Evolutionary conservation across 2,113 vertebrate genomes (phyloP).

Genomic region (Scomber scombrus): DNA sequence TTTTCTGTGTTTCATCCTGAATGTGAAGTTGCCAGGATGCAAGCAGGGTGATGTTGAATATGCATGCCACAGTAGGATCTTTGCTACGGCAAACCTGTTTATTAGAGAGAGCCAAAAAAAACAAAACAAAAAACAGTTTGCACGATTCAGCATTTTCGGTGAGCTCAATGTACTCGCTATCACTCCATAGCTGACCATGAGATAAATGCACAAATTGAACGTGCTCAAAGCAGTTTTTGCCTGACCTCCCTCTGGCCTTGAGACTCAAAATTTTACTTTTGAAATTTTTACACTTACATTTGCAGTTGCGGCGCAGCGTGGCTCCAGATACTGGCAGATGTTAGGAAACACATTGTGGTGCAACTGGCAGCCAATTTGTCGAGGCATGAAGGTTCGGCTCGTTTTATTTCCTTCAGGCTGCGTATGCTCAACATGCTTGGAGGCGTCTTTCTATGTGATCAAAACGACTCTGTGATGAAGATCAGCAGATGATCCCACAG

Average conservation of each 20-base stretch:
- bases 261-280: slow-evolving; percentile 4
- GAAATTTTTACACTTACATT: slow-evolving; percentile 22
- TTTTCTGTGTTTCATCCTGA: slow-evolving; percentile 26
- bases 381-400: slow-evolving; percentile 21
- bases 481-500: slow-evolving; percentile 5
- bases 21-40: slow-evolving; percentile 8
- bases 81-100: slow-evolving; percentile 30
- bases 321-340: slow-evolving; percentile 7
- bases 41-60: slow-evolving; percentile 28
- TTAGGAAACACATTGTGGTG: background rate
- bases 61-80: slow-evolving; percentile 57
- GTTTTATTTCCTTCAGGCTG: slow-evolving; percentile 21
- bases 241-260: slow-evolving; percentile 46
- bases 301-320: background rate
- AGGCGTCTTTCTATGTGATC: slow-evolving; percentile 20
- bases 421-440: background rate
- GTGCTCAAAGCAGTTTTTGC: slow-evolving; percentile 20
- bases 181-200: slow-evolving; percentile 12
- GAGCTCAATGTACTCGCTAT: slow-evolving; percentile 26
- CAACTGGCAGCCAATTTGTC: slow-evolving; percentile 11
- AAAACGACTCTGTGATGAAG: slow-evolving; percentile 6
- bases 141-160: slow-evolving; percentile 38
- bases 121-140: slow-evolving; percentile 10
- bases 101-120: slow-evolving; percentile 7
- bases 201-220: slow-evolving; percentile 30